These are phyloP conservation scores for Porites cylindrica DNA, from an alignment of 92 coral and sea anemone species.

Conservation along the genomic window DNA sequence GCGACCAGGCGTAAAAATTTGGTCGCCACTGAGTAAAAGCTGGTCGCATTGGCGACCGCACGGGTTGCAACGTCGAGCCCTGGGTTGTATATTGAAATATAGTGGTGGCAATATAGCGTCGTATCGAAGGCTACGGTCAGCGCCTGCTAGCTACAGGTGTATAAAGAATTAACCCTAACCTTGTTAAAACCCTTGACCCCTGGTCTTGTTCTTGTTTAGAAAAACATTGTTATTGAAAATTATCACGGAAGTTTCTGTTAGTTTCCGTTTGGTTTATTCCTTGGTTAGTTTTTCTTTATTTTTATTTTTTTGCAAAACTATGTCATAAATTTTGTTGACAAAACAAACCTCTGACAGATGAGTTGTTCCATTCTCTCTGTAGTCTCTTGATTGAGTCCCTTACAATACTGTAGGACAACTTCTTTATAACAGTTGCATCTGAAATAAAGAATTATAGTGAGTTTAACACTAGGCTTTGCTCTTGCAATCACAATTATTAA, in stretches of 20 bases:
- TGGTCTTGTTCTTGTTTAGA: not conserved
- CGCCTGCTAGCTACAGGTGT: too few relatives aligned
- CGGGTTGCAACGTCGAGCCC: too few relatives aligned
- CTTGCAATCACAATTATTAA: too few relatives aligned
- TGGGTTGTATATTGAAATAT: too few relatives aligned
- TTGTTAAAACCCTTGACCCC: not conserved
- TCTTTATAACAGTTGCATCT: constrained; percentile 72
- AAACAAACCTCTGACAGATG: constrained; percentile 55
- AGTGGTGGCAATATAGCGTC: too few relatives aligned
- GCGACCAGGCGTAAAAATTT: too few relatives aligned
- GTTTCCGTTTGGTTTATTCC: not conserved
- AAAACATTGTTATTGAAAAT: not conserved
- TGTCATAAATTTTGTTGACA: not conserved
- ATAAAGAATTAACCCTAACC: too few relatives aligned
- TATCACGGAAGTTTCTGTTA: not conserved
- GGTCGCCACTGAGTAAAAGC: too few relatives aligned
- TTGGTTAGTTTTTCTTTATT: not conserved
- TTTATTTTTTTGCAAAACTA: not conserved
- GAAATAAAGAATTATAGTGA: not conserved
- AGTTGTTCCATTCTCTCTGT: constrained; percentile 57
- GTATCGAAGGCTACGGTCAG: too few relatives aligned
- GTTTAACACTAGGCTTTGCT: too few relatives aligned
- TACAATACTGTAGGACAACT: constrained; percentile 75
- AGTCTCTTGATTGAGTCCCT: constrained; percentile 69
- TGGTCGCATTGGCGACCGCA: too few relatives aligned